Evolutionary conservation across 2,113 vertebrate species (phyloP).

Genomic region (Sebastes schlegelii): DNA sequence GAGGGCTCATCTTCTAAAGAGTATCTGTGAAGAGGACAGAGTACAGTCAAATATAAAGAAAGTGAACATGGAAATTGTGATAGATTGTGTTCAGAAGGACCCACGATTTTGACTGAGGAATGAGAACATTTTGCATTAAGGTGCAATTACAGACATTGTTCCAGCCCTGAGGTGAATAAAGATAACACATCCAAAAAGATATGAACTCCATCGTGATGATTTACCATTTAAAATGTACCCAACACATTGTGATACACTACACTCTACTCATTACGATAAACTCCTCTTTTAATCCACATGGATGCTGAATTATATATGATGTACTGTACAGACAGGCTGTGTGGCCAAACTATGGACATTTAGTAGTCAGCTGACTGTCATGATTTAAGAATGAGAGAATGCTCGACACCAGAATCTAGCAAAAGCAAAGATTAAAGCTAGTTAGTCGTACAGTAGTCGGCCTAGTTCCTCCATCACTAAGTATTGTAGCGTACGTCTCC

Average conservation of each 20-base stretch:
- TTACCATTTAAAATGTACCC: not conserved
- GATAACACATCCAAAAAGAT: not conserved
- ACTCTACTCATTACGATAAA: not conserved
- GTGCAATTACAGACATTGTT: not conserved
- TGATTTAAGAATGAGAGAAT: not conserved
- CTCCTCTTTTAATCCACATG: not conserved
- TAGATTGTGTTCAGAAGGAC: too few relatives aligned
- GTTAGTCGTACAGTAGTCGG: not conserved
- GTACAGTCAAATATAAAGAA: not conserved
- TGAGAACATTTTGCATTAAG: not conserved
- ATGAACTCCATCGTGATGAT: not conserved
- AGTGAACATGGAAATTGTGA: not conserved
- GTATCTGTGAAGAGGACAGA: conserved; percentile 83
- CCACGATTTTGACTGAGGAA: not conserved
- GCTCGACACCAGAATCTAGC: not conserved
- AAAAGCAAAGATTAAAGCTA: conserved; percentile 11
- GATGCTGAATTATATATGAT: not conserved
- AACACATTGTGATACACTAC: not conserved
- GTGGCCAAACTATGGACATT: not conserved
- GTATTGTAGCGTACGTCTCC: conserved; percentile 10
- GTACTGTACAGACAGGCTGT: not conserved
- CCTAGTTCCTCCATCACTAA: conserved; percentile 8
- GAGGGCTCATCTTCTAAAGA: conserved; percentile 94
- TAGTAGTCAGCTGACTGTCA: not conserved
- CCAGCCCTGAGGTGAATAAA: not conserved